phyloP scores from a whole-genome alignment of 2,888 invertebrate species.

The Epinotia nisella region DNA sequence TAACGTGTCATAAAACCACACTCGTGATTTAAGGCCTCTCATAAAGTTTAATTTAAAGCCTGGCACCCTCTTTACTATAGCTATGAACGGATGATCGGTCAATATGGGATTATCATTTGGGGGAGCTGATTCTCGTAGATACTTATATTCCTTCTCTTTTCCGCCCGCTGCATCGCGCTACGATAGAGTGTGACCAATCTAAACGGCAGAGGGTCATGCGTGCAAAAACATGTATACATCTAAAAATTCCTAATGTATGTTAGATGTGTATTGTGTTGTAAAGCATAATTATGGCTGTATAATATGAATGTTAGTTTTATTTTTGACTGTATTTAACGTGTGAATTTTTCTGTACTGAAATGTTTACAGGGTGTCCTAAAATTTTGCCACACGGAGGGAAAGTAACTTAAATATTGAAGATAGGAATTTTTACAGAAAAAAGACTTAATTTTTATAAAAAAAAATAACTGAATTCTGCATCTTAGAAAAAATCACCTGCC shows the following conservation, averaged over 20 bases:
- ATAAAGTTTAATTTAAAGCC: too few species aligned
- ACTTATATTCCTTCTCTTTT: neutral
- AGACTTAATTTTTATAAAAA: too few species aligned
- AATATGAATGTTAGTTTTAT: neutral
- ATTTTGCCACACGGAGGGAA: too few species aligned
- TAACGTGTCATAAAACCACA: too few species aligned
- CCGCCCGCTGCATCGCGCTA: conserved; percentile 20
- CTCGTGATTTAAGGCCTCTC: too few species aligned
- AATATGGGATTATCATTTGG: neutral
- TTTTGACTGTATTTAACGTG: neutral
- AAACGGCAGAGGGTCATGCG: conserved; percentile 12
- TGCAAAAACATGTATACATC: neutral
- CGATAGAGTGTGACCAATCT: conserved; percentile 32
- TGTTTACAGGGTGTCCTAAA: too few species aligned
- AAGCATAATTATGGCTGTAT: neutral
- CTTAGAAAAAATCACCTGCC: too few species aligned
- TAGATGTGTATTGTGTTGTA: neutral
- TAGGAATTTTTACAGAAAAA: too few species aligned
- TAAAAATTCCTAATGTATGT: neutral
- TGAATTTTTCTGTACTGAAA: neutral
- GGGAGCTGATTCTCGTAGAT: conserved; percentile 5
- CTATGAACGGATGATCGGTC: neutral
- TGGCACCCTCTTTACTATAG: neutral
- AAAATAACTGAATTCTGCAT: too few species aligned
- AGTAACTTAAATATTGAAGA: too few species aligned